A percentile compares a stretch with the other conserved stretches of the same genome.
These are phyloP conservation scores for Rhinella marina DNA, from an alignment of 2,797 vertebrate species.

Conservation along the genomic window DNA sequence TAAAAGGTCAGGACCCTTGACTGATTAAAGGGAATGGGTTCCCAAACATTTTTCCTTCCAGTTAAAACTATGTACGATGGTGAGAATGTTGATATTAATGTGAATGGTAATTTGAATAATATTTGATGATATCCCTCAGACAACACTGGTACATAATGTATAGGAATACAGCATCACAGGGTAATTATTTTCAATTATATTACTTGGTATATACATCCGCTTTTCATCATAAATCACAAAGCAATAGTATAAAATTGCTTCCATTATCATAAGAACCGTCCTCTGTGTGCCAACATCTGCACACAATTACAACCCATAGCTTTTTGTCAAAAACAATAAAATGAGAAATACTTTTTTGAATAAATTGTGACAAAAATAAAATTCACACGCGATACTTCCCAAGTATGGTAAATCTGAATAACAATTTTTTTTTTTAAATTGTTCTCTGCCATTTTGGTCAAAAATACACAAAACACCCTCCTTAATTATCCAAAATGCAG, in stretches of 20 bases:
- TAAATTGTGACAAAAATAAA: neutral
- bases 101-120: neutral
- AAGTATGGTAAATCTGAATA: neutral
- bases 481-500: neutral
- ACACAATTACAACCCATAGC: neutral
- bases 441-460: neutral
- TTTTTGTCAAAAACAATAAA: neutral
- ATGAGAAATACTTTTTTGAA: neutral
- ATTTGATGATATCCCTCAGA: too few species aligned
- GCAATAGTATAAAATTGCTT: neutral
- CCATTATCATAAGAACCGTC: neutral
- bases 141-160: too few species aligned
- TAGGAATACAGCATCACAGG: too few species aligned
- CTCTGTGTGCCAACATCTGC: neutral
- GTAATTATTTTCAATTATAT: neutral
- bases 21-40: too few species aligned
- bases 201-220: neutral
- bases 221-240: neutral
- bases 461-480: neutral
- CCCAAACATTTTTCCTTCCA: too few species aligned
- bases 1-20: too few species aligned
- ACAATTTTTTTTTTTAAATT: neutral
- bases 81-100: neutral
- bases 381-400: neutral
- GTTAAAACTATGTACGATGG: too few species aligned